phyloP scores from a whole-genome alignment of 2,113 vertebrate genomes.

The Tiliqua scincoides region DNA sequence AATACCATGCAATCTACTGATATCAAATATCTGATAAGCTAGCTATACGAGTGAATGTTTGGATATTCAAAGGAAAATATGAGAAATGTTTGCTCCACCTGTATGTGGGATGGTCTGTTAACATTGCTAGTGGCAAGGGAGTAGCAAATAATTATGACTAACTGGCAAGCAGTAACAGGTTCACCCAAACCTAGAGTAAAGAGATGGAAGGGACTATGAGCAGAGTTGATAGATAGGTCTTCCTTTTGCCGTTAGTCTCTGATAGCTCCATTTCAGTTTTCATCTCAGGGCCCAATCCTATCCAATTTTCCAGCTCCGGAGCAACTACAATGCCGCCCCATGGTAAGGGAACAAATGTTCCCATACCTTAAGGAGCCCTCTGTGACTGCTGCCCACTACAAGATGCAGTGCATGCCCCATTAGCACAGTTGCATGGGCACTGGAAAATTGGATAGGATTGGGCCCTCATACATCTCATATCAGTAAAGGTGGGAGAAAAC shows the following conservation, averaged over 20 bases:
- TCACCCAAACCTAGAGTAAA: background rate
- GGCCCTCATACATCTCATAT: too few species aligned
- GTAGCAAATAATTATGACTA: background rate
- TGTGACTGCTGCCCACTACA: too few species aligned
- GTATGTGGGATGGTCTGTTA: background rate
- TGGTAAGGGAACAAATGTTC: too few species aligned
- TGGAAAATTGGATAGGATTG: too few species aligned
- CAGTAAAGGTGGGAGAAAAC: too few species aligned
- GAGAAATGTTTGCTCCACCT: slow-evolving; percentile 1
- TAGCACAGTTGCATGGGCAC: too few species aligned
- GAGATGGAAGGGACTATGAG: background rate
- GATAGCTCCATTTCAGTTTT: background rate
- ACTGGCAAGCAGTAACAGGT: background rate
- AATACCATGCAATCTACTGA: background rate
- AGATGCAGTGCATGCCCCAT: too few species aligned
- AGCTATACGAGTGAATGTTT: accelerated
- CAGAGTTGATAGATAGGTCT: background rate
- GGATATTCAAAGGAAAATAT: slow-evolving; percentile 9
- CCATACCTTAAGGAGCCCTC: too few species aligned
- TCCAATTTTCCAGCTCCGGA: too few species aligned
- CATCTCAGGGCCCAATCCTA: too few species aligned
- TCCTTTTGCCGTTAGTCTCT: background rate
- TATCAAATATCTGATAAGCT: background rate
- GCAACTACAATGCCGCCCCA: too few species aligned
- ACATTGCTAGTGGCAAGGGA: background rate